phyloP scores from a whole-genome alignment of 2,888 invertebrate species.

The Eupithecia abbreviata region DNA sequence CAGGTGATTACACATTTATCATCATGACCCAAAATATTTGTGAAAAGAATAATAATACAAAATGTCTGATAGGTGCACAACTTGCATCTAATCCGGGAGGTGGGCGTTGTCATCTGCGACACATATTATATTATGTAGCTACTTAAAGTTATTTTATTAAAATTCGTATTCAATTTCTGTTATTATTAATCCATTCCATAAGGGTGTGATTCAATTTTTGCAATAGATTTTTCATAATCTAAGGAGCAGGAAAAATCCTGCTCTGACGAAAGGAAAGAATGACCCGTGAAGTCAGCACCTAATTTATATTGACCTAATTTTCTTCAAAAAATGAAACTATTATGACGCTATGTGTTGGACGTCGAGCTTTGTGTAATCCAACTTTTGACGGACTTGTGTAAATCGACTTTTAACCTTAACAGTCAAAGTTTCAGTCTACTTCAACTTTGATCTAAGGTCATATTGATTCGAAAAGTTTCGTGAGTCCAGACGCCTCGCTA shows the following conservation, averaged over 20 bases:
- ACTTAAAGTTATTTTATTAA: too few species aligned
- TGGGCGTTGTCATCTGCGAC: too few species aligned
- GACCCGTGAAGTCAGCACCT: background rate
- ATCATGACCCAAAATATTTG: background rate
- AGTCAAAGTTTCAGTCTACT: background rate
- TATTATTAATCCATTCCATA: background rate
- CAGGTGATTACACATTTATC: background rate
- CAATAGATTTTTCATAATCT: background rate
- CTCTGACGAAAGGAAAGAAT: background rate
- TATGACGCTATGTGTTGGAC: background rate
- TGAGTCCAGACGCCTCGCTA: background rate
- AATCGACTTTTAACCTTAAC: background rate
- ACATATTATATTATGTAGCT: too few species aligned
- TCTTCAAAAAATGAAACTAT: background rate
- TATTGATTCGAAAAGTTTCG: conserved; percentile 16
- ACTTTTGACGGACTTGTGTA: background rate
- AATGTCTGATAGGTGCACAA: background rate
- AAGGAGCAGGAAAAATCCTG: too few species aligned
- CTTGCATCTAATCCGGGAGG: too few species aligned
- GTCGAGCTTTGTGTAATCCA: background rate
- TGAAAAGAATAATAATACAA: too few species aligned
- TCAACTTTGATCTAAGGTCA: conserved; percentile 1
- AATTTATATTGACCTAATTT: background rate
- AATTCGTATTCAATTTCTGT: background rate
- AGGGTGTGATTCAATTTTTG: background rate